These are phyloP conservation scores for Hemiscyllium ocellatum DNA, from an alignment of 2,113 vertebrate species.

Conservation along the genomic window DNA sequence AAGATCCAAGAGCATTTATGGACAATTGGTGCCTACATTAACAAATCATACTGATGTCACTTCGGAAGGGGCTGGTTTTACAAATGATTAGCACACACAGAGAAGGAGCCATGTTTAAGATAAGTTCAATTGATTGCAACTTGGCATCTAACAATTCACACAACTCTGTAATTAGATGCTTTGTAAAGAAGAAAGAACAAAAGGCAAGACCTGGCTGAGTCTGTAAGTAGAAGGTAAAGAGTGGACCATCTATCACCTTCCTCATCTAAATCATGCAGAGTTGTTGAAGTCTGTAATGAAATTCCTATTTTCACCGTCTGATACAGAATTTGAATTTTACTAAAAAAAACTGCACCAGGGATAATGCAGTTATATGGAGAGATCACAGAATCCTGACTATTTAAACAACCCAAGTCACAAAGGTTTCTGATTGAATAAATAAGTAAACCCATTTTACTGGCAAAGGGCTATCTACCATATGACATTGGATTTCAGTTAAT, in stretches of 20 bases:
- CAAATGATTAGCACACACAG: not conserved
- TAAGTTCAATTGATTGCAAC: not conserved
- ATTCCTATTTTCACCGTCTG: not conserved
- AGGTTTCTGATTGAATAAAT: not conserved
- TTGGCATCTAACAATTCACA: not conserved
- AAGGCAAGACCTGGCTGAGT: not conserved
- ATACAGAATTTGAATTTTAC: not conserved
- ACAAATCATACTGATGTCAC: not conserved
- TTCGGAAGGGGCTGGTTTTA: not conserved
- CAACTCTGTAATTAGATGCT: not conserved
- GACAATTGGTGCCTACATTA: not conserved
- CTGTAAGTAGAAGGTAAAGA: not conserved
- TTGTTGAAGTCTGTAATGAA: not conserved
- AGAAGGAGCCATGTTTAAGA: not conserved
- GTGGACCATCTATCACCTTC: not conserved
- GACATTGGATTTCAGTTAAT: no score
- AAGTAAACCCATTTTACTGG: no score
- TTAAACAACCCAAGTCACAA: not conserved
- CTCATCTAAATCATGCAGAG: not conserved
- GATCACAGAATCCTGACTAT: not conserved
- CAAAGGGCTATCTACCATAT: no score
- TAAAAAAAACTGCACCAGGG: not conserved
- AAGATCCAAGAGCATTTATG: not conserved
- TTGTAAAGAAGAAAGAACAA: not conserved
- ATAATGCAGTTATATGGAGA: not conserved